These are phyloP conservation scores for Hemiscyllium ocellatum DNA, from an alignment of 2,113 vertebrate species.

Conservation along the genomic window DNA sequence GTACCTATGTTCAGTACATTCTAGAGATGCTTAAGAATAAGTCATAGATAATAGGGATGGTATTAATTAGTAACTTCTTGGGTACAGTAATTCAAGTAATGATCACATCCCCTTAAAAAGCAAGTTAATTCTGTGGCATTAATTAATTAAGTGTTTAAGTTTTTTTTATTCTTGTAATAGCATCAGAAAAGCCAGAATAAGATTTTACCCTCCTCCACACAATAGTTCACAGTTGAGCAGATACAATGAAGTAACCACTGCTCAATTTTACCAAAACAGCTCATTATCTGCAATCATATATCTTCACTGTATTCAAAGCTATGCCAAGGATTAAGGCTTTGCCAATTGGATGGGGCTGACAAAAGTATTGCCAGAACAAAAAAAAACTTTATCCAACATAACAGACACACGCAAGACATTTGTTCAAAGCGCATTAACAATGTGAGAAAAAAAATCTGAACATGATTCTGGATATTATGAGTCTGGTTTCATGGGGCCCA, in stretches of 20 bases:
- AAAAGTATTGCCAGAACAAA: not conserved
- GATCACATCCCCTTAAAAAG: not conserved
- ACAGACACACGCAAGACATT: not conserved
- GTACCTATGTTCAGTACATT: not conserved
- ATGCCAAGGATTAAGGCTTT: constrained; percentile 9
- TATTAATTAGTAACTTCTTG: not conserved
- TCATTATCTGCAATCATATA: not conserved
- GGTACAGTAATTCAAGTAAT: not conserved
- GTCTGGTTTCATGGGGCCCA: not conserved
- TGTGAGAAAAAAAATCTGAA: not conserved
- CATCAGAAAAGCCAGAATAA: constrained; percentile 12
- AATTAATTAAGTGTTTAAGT: not conserved
- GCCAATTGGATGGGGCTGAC: not conserved
- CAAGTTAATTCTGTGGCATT: not conserved
- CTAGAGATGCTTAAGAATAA: not conserved
- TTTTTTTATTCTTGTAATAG: not conserved
- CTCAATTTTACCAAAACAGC: not conserved
- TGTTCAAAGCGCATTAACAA: not conserved
- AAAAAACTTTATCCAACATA: not conserved
- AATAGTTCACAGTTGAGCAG: not conserved
- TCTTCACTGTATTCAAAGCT: constrained; percentile 12
- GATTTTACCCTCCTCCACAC: not conserved
- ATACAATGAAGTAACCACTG: not conserved
- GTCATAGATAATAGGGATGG: not conserved
- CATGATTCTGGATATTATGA: not conserved